These are phyloP conservation scores for Parnassius glacialis DNA, from an alignment of 2,888 invertebrate species.

Conservation along the genomic window DNA sequence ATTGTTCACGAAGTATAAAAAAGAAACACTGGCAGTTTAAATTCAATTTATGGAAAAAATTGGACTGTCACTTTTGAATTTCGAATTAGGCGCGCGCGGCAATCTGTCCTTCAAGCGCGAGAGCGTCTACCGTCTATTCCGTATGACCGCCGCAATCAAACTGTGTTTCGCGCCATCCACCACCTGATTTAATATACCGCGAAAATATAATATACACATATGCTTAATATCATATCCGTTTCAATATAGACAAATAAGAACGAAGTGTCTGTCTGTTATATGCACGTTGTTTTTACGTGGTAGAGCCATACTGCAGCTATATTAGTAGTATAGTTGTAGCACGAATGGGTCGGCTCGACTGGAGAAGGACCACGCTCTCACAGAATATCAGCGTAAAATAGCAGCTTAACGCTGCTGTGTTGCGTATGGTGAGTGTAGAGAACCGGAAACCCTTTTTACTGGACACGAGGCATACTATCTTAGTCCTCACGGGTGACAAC, in stretches of 20 bases:
- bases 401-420: no score
- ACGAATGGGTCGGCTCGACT: no score
- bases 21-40: constrained; percentile 35
- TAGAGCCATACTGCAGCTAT: no score
- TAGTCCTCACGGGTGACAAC: no score
- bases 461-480: no score
- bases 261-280: constrained; percentile 29
- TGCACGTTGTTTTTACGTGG: constrained; percentile 19
- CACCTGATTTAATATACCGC: constrained; percentile 48
- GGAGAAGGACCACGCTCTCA: no score
- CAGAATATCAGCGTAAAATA: no score
- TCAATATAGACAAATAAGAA: constrained; percentile 31
- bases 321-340: no score
- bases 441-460: no score
- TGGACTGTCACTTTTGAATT: constrained; percentile 41
- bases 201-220: constrained; percentile 34
- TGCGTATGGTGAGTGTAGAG: no score
- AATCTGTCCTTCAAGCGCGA: constrained; percentile 38
- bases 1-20: constrained; percentile 35
- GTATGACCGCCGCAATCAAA: constrained; percentile 42
- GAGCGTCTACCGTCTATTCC: constrained; percentile 39
- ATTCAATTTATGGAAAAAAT: constrained; percentile 30
- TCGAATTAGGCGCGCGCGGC: constrained; percentile 43
- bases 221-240: constrained; percentile 32
- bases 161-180: constrained; percentile 46